Evolutionary conservation across 2,797 vertebrate species (phyloP).

Genomic region (Sebastes itinus): DNA sequence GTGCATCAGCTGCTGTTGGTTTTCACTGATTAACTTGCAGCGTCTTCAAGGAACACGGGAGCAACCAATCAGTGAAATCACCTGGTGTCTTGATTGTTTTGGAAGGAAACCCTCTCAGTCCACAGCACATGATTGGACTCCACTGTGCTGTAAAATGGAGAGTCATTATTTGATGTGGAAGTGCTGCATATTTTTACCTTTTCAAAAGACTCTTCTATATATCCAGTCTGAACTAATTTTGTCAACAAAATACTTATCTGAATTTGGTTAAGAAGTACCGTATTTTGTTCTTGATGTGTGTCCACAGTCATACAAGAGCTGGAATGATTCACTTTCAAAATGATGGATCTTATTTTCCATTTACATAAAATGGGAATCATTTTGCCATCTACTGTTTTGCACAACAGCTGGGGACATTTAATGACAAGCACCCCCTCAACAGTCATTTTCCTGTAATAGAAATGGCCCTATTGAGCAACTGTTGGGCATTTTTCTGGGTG

Average conservation of each 20-base stretch:
- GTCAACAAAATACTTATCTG: conserved; percentile 17
- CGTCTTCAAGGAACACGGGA: conserved; percentile 3
- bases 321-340: conserved; percentile 26
- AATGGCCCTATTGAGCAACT: conserved; percentile 14
- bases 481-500: neutral
- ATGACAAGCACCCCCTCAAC: conserved; percentile 8
- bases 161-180: conserved; percentile 1
- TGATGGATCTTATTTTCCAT: conserved; percentile 34
- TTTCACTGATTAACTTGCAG: conserved; percentile 12
- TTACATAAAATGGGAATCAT: conserved; percentile 16
- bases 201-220: neutral
- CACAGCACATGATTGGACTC: conserved; percentile 17
- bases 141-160: conserved; percentile 10
- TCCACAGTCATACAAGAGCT: conserved; percentile 20
- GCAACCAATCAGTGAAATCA: conserved; percentile 39
- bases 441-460: neutral
- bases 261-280: neutral
- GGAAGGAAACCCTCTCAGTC: conserved; percentile 11
- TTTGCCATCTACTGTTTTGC: conserved; percentile 1
- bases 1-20: neutral
- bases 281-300: conserved; percentile 29
- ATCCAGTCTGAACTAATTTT: neutral
- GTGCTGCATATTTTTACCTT: neutral
- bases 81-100: conserved; percentile 28
- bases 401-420: conserved; percentile 13